phyloP scores from a whole-genome alignment of 2,888 invertebrate species.

The Noctua fimbriata region DNA sequence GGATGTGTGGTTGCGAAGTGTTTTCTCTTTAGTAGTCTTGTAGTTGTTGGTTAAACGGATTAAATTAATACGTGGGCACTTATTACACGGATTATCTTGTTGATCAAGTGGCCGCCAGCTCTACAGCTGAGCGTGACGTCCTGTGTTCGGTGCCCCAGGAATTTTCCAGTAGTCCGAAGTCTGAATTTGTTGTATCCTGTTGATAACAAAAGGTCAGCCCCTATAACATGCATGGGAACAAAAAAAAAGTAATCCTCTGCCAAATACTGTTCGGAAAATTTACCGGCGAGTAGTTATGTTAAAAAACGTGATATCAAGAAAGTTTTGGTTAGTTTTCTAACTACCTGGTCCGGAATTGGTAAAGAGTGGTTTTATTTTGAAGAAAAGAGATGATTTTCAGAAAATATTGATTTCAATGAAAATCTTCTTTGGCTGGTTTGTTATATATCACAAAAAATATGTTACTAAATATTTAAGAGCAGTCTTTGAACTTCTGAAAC shows the following conservation, averaged over 20 bases:
- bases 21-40: conserved; percentile 15
- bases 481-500: neutral
- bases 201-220: neutral
- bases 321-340: neutral
- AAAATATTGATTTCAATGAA: neutral
- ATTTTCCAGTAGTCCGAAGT: neutral
- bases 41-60: conserved; percentile 3
- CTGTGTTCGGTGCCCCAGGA: neutral
- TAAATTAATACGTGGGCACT: neutral
- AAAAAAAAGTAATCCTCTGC: neutral
- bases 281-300: neutral
- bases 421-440: neutral
- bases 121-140: neutral
- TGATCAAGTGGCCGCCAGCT: neutral
- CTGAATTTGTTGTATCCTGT: neutral
- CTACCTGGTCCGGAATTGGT: neutral
- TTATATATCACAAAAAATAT: neutral
- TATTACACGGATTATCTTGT: neutral
- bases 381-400: neutral
- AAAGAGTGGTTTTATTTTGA: neutral
- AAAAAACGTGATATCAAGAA: neutral
- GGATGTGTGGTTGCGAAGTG: conserved; percentile 17
- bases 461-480: neutral
- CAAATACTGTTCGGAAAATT: too few species aligned
- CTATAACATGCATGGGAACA: neutral